Evolutionary conservation across 2,888 invertebrate genomes (phyloP), one percentile per base, ranked within the genome.

Genomic region (Ichneumoninae sp.): DNA sequence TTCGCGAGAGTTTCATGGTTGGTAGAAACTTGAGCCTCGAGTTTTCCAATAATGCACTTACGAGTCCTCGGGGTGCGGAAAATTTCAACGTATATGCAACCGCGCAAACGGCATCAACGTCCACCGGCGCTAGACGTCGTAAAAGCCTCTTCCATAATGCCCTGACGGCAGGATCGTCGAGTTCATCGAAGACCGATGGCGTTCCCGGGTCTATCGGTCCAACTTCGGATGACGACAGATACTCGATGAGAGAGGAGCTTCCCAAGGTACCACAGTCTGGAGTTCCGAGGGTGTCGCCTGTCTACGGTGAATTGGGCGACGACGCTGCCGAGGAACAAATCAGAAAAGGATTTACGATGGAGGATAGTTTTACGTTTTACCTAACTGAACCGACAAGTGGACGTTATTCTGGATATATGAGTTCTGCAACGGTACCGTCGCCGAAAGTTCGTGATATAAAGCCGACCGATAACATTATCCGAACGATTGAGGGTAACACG

Each of bases 171-270:
- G 73, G 66, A 70, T 44, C 73, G 60, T 76, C 52, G 63, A 73
- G 79, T 76, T 73, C 85, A 22, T 79, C 40, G 52, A 83, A 79
- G 75, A 83, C 73, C 73, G 82, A 82, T 76, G 80, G 76, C 52
- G 36, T 13, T 33, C n/a, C 36, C 3, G 10, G 19, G 26, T 47
- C 79, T 33, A 76, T 80, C 36, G 81, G 71, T 66, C 44, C 52
- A 7, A n/a, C 68, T 13, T 57, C 30, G 33, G 10, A 73, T 33
- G 26, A 47, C 22, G 70, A 68, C 10, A 66, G 30, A 66, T 66
- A n/a, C 44, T 3, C 71, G 44, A 47, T 16, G 16, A 65, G 22
- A 57, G 66, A 75, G 36, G 47, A 33, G 33, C n/a, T 44, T 19
- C 50, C 22, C 16, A 19, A 13, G 26, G 44, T 10, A 10, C 70